Evolutionary conservation across 1,140 invertebrate species (phyloP).

Genomic region (Aphidius ervi): DNA sequence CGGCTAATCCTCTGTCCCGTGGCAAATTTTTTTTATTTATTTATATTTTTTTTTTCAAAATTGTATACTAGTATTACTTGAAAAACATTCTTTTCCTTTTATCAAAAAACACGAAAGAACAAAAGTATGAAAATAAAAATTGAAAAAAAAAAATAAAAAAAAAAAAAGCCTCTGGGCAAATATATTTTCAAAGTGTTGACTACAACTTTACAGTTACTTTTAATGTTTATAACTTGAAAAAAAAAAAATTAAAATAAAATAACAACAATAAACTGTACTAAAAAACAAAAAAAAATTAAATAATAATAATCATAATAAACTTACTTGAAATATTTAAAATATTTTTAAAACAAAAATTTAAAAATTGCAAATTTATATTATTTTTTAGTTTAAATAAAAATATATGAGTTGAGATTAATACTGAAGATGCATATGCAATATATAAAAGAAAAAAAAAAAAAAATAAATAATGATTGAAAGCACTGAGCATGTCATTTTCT

Average conservation of each 20-base stretch:
- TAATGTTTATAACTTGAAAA: neutral
- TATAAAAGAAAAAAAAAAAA: neutral
- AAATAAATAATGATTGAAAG: neutral
- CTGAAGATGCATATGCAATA: neutral
- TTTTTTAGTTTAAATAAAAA: no score
- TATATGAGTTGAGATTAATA: neutral
- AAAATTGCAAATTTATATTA: neutral
- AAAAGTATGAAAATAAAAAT: neutral
- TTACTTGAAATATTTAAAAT: neutral
- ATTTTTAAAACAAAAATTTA: neutral
- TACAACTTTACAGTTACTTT: no score
- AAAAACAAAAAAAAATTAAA: neutral
- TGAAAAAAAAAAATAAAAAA: no score
- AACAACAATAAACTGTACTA: neutral
- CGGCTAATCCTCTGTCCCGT: conserved; percentile 8
- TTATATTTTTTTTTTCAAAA: neutral
- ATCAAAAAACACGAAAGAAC: conserved; percentile 4
- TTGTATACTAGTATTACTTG: neutral
- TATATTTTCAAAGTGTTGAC: neutral
- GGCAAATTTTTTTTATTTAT: conserved; percentile 5
- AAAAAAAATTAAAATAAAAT: neutral
- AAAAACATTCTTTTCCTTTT: conserved; percentile 18
- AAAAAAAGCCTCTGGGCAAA: neutral
- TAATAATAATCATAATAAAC: neutral
- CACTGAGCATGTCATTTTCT: neutral